Conservation (phyloP, 2,888 invertebrate species). For the Eustalomyia histrio region DNA sequence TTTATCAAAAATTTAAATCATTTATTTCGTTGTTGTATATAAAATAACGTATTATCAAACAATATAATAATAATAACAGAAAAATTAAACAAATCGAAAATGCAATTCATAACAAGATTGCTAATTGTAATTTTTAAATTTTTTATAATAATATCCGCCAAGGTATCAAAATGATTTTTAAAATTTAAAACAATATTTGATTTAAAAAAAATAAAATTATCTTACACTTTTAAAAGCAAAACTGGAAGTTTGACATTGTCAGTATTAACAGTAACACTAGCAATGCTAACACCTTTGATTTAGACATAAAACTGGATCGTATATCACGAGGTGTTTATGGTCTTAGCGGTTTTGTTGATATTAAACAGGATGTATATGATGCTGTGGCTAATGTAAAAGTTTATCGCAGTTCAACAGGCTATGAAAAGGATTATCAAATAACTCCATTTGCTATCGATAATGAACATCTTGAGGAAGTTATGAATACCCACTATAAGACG, state of each 20-base stretch:
- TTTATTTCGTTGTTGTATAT: too few species aligned
- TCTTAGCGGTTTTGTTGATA: background rate
- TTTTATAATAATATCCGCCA: background rate
- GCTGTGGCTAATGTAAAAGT: background rate
- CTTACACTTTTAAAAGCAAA: background rate
- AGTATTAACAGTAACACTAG: background rate
- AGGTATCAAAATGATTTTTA: background rate
- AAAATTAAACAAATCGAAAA: background rate
- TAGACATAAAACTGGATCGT: background rate
- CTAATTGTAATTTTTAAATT: background rate
- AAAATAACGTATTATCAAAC: too few species aligned
- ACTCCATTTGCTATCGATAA: background rate
- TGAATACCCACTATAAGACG: conserved; percentile 19
- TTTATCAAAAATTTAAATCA: too few species aligned
- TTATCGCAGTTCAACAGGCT: background rate
- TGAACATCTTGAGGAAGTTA: background rate
- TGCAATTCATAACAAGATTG: background rate
- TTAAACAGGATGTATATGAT: background rate
- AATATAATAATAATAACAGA: too few species aligned
- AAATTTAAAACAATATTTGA: background rate
- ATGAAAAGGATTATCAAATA: background rate
- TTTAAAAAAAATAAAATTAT: background rate
- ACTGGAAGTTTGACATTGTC: background rate
- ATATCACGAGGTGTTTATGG: conserved; percentile 1
- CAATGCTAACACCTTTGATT: background rate